These are phyloP conservation scores for Xerus inauris DNA, from an alignment of 2,113 vertebrate genomes.

Conservation along the genomic window DNA sequence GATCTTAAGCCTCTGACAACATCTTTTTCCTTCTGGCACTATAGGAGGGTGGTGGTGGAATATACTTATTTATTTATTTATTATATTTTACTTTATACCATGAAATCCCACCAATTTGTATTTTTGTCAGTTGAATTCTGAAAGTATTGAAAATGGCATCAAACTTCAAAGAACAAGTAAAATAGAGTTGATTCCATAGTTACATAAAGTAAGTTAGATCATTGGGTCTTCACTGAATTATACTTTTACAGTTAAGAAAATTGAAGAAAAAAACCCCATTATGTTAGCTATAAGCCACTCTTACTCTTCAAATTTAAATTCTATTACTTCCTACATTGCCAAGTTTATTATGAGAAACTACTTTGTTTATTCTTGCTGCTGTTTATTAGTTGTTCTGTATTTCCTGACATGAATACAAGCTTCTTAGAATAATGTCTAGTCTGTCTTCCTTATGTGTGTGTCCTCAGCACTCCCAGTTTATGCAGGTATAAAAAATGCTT, in stretches of 20 bases:
- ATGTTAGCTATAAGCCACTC: not conserved
- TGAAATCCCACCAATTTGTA: not conserved
- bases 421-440: not conserved
- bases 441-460: not conserved
- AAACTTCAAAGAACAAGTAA: not conserved
- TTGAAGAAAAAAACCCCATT: not conserved
- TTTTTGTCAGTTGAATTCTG: not conserved
- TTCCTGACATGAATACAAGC: not conserved
- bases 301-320: not conserved
- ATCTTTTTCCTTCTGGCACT: not conserved
- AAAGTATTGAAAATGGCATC: constrained; percentile 34
- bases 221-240: not conserved
- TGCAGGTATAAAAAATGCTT: not conserved
- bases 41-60: no score
- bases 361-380: not conserved
- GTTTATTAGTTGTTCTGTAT: not conserved
- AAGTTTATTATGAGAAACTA: not conserved
- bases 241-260: not conserved
- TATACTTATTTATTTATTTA: no score
- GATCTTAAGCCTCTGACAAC: not conserved
- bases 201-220: not conserved
- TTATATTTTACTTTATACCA: not conserved
- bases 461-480: not conserved
- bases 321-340: not conserved
- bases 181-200: not conserved